Evolutionary conservation across 1,140 invertebrate genomes (phyloP), one percentile per base, ranked within the genome.

Genomic region (Chrysopa pallens): DNA sequence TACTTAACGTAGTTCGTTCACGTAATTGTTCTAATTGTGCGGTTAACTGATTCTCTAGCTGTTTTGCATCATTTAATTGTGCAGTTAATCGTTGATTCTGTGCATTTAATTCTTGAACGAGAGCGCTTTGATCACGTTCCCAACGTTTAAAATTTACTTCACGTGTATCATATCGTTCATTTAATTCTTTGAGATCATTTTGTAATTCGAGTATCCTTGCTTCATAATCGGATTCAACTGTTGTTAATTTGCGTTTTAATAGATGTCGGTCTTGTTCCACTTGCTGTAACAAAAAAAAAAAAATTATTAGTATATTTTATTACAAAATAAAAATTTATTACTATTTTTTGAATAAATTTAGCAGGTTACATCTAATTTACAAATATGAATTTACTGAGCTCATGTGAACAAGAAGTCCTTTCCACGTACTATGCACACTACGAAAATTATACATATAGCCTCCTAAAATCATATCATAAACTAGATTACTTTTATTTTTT

Each of bases 211-310:
- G 60, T 8, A 91, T 68, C 41, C 80, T 71, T n/a, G 83, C 78
- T 50, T 95, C 91, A 57, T 85, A 89, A 60, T 96, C 90, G 11
- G 83, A 79, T 59, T 87, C 80, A 8, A 79, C 74, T 9, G 83
- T 78, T 42, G 87, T 80, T 50, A 95, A 62, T 54, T 85, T 84
- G 29, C 89, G 70, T 37, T 84, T 69, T 8, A 95, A 66, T 8
- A 83, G 69, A 61, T 95, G 85, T 50, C 89, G 83, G 62, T 95
- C 89, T 65, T 95, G 90, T 64, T 94, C 88, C 58, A 95, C 71
- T 56, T 80, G 76, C 91, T 96, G 68, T 12, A 69, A 61, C 48
- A 56, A 50, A 47, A 47, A 47, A 50, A 46, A 45, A 28, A 44
- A 45, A n/a, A n/a, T n/a, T n/a, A n/a, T n/a, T n/a, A n/a, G n/a